Evolutionary conservation across 2,113 vertebrate species (phyloP).

Genomic region (Galbula dea): DNA sequence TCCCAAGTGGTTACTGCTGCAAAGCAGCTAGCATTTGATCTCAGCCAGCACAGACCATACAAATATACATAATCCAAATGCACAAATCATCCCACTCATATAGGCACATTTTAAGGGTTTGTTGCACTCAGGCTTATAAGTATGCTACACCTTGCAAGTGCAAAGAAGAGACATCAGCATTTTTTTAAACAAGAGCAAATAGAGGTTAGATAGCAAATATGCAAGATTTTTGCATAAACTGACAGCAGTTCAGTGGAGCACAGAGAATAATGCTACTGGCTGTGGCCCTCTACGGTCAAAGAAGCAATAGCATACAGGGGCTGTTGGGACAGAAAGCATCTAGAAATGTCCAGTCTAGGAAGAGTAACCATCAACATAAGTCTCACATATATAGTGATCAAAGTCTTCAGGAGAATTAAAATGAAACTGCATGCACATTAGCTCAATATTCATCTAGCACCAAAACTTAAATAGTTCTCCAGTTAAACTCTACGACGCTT

Average conservation of each 20-base stretch:
- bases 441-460: background rate
- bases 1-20: background rate
- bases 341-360: background rate
- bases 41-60: background rate
- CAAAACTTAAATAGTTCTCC: background rate
- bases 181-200: background rate
- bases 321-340: background rate
- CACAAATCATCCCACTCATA: background rate
- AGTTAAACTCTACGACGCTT: background rate
- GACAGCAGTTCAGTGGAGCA: background rate
- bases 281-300: background rate
- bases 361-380: background rate
- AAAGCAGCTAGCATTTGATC: background rate
- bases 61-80: background rate
- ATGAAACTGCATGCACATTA: background rate
- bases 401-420: background rate
- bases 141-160: background rate
- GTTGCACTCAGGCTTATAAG: background rate
- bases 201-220: background rate
- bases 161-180: background rate
- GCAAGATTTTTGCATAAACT: background rate
- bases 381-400: background rate
- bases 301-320: background rate
- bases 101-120: background rate
- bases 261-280: background rate